These are phyloP conservation scores for Podocnemis expansa DNA, from an alignment of 2,113 vertebrate species.

Conservation along the genomic window DNA sequence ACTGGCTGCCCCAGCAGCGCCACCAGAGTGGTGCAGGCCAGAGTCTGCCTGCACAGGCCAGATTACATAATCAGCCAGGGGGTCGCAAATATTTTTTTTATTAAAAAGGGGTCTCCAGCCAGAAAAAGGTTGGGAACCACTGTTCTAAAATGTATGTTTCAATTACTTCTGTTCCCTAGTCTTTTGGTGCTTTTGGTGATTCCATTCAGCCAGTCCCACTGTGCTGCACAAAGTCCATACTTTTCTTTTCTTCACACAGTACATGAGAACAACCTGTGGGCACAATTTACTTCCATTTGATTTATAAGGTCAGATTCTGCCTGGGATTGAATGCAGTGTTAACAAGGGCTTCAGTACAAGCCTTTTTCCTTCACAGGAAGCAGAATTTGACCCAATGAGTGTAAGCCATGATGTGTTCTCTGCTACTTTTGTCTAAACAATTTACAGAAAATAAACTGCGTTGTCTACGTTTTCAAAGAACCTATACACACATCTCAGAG, in stretches of 20 bases:
- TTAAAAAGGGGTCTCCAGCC: too few species aligned
- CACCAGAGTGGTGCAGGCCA: too few species aligned
- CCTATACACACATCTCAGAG: accelerated
- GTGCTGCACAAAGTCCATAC: neutral
- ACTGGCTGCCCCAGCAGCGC: too few species aligned
- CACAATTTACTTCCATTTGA: neutral
- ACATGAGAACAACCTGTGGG: accelerated
- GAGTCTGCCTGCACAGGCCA: too few species aligned
- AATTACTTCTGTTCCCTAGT: neutral
- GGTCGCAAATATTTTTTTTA: too few species aligned
- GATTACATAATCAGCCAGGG: too few species aligned
- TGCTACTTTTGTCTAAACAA: neutral
- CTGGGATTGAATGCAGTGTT: accelerated
- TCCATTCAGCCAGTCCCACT: neutral
- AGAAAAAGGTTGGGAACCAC: too few species aligned
- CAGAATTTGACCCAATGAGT: accelerated
- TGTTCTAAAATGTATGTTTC: accelerated
- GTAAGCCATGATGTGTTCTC: neutral
- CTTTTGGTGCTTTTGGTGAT: neutral
- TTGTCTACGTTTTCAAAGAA: neutral
- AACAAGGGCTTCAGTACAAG: accelerated
- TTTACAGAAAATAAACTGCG: neutral
- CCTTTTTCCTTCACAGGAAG: accelerated
- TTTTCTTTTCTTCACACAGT: accelerated
- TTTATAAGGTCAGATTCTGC: neutral